Base-by-base conservation (phyloP, 2,888 invertebrate genomes). In the Papilio demoleus region DNA sequence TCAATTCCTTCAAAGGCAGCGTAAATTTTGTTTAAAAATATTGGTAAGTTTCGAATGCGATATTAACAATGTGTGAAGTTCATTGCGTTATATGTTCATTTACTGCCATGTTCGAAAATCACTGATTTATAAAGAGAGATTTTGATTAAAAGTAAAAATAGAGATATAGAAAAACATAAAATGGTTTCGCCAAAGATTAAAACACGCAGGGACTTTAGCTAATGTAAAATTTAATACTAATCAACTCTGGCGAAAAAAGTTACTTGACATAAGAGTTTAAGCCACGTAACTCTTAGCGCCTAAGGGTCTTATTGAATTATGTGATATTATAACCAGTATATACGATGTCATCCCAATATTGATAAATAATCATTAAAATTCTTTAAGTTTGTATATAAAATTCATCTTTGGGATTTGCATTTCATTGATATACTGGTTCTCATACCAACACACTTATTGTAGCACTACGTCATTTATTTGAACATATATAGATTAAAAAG, bases 1-100 rank as follows among this genome's bases (percentile, higher is more conserved):
- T 73, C 73, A 74, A 73, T 76, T 78, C 78, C 78, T 75, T 72
- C 27, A 56, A 71, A 76, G 75, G 74, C 74, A 70, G 74, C 71
- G 65, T 70, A 70, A 53, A 70, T 36, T 72, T 64, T 68, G 14
- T 45, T 70, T 61, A 58, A 60, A 58, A 58, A 24, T 14, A 42
- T 47, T 34, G n/a, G 53, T 34, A 63, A n/a, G n/a, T n/a, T n/a
- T 4, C 24, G 34, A 42, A 67, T 56, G 14, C 42, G 31, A 62
- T 71, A 69, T 65, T 62, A 66, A 50, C 12, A 68, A 72, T 17
- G 38, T 59, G 50, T 40, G 59, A 68, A 63, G 24, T 22, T 63
- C 22, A 17, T 59, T 31, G 17, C 60, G 64, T 42, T 47, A 53
- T 40, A 40, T 53, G 45, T 67, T 67, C n/a, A 19, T 27, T 67